Percentiles rank a stretch among this genome's conserved stretches.
Conservation (phyloP, 1,140 invertebrate genomes). For the Penaeus japonicus region DNA sequence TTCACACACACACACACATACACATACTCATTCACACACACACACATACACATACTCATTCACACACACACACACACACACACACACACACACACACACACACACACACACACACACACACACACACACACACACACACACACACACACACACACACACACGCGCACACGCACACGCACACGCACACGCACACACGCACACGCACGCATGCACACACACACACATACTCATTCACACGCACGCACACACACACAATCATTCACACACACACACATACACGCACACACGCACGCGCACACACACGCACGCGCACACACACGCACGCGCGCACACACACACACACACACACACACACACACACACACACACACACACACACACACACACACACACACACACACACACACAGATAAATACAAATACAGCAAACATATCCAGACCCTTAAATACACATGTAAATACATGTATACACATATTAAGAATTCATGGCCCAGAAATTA, state of each 20-base stretch:
- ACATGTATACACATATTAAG: too few species aligned
- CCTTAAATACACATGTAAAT: too few species aligned
- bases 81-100: background rate
- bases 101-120: background rate
- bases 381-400: too few species aligned
- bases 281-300: background rate
- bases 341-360: too few species aligned
- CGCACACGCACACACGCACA: background rate
- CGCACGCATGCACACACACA: background rate
- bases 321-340: too few species aligned
- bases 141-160: too few species aligned
- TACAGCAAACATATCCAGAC: too few species aligned
- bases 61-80: constrained; percentile 14
- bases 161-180: too few species aligned
- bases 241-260: background rate
- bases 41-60: constrained; percentile 8
- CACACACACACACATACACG: constrained; percentile 22
- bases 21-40: constrained; percentile 12
- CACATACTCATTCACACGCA: background rate
- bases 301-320: background rate
- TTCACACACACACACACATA: background rate
- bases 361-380: too few species aligned
- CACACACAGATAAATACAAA: too few species aligned
- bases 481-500: too few species aligned
- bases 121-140: background rate